Evolutionary conservation across 1,140 invertebrate genomes (phyloP), one percentile per base, ranked within the genome.

Genomic region (Papilio machaon): DNA sequence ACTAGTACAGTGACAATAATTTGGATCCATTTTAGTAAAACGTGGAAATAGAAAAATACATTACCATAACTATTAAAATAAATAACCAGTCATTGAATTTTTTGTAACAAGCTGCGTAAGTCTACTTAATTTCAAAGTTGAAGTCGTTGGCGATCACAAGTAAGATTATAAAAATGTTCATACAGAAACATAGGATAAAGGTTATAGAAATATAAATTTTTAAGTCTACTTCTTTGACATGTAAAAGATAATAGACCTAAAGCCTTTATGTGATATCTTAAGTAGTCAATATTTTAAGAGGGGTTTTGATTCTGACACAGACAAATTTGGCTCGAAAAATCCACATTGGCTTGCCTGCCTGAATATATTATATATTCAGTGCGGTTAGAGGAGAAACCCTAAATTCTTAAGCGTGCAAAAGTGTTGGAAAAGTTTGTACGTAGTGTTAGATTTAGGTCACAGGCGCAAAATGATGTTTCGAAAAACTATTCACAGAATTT

Each of bases 261-360:
- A 58, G n/a, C 54, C 54, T 15, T 10, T 67, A 15, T 67, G 38
- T 70, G 60, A 35, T 35, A 70, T 64, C 64, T 70, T 70, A 70
- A 70, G 64, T 70, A 70, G 64, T 70, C 64, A 70, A 70, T 70
- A 70, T 70, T 70, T 35, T 70, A 70, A 70, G 64, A 70, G 64
- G 64, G 64, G 30, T 35, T 70, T 70, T 35, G 23, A 70, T 70
- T 70, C 23, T 70, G 64, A 70, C 64, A 70, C 64, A 70, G 64
- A 70, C 13, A 70, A 30, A 70, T 70, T 70, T 35, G 13, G 64
- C 64, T 35, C 30, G 64, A 70, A 70, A 64, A 64, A 64, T 70
- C 23, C 64, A 70, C 64, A 11, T 70, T 70, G 23, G 64, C 64
- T 70, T 70, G 19, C 23, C 60, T 30, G 64, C 4, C 30, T 70